A percentile compares a stretch with the other conserved stretches of the same genome.
phyloP scores from a whole-genome alignment of 2,113 vertebrate species.

The Eptesicus fuscus region DNA sequence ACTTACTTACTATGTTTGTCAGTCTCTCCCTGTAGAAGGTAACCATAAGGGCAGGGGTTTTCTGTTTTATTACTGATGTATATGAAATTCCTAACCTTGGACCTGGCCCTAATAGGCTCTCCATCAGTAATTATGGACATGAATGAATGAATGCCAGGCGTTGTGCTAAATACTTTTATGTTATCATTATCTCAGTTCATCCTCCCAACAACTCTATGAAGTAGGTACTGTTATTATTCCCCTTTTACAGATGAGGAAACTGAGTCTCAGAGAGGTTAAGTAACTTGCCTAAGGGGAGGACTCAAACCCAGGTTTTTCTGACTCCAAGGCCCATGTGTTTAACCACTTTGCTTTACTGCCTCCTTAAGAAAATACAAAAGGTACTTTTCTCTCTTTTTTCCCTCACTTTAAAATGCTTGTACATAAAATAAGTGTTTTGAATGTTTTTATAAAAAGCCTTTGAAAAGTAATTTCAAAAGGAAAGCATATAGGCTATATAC shows the following conservation, averaged over 20 bases:
- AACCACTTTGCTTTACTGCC: background rate
- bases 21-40: background rate
- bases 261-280: background rate
- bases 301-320: background rate
- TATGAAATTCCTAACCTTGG: background rate
- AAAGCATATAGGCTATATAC: background rate
- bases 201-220: background rate
- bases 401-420: background rate
- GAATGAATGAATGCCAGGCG: background rate
- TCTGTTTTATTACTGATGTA: background rate
- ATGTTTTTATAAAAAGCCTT: background rate
- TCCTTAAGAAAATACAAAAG: conserved; percentile 1
- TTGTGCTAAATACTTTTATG: too few relatives aligned
- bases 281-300: background rate
- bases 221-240: background rate
- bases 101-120: background rate
- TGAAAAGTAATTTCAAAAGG: background rate
- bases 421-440: background rate
- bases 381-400: background rate
- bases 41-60: background rate
- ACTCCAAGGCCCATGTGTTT: background rate
- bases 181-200: background rate
- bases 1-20: background rate
- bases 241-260: background rate
- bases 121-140: background rate